These are phyloP conservation scores for Bilobella aurantiaca DNA, from an alignment of 1,140 invertebrate genomes.

Conservation along the genomic window DNA sequence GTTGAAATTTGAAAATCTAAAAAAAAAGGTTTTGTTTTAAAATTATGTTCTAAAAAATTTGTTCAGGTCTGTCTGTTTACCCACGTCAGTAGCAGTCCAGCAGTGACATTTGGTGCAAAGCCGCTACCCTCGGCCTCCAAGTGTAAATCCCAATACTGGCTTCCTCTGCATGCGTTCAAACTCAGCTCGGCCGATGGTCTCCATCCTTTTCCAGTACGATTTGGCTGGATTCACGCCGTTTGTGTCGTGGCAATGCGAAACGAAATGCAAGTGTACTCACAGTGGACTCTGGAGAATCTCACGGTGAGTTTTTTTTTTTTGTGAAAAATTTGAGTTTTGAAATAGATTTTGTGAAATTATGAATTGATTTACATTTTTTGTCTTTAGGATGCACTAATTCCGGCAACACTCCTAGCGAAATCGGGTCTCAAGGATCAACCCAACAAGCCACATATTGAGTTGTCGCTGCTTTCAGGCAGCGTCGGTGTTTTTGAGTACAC, in stretches of 20 bases:
- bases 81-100: slow-evolving; percentile 37
- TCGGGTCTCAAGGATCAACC: slow-evolving; percentile 14
- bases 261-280: slow-evolving; percentile 98
- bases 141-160: slow-evolving; percentile 36
- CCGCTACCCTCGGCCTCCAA: slow-evolving; percentile 29
- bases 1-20: no score
- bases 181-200: slow-evolving; percentile 88
- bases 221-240: slow-evolving; percentile 96
- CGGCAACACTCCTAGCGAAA: neutral
- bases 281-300: slow-evolving; percentile 62
- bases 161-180: slow-evolving; percentile 80
- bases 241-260: slow-evolving; percentile 98
- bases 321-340: no score
- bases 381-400: slow-evolving; percentile 11
- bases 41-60: no score
- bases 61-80: slow-evolving; percentile 31
- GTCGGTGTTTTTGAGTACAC: slow-evolving; percentile 34
- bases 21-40: no score
- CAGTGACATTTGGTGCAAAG: slow-evolving; percentile 32
- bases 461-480: slow-evolving; percentile 29
- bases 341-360: no score
- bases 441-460: slow-evolving; percentile 26
- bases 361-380: slow-evolving; percentile 7
- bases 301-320: slow-evolving; percentile 37
- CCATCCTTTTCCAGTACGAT: slow-evolving; percentile 92